Percentiles rank a stretch among this genome's conserved stretches.
Conservation (phyloP, 2,797 vertebrate species). For the Pampus argenteus region DNA sequence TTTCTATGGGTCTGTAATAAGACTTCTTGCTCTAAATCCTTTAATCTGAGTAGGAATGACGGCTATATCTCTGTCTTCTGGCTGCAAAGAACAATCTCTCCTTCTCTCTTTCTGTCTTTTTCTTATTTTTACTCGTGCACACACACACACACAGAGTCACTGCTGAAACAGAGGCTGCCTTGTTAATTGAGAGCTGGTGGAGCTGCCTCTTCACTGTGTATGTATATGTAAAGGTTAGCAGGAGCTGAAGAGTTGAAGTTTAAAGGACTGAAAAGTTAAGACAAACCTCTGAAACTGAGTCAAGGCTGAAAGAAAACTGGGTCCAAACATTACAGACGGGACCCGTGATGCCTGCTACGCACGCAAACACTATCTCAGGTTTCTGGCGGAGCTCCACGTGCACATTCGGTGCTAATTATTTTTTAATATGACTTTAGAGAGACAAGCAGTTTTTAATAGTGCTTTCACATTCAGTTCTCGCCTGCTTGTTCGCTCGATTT, state of each 20-base stretch:
- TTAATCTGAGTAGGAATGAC: conserved; percentile 77
- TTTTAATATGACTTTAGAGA: conserved; percentile 42
- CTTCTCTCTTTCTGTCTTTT: conserved; percentile 20
- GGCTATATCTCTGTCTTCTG: conserved; percentile 69
- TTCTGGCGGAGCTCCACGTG: conserved; percentile 29
- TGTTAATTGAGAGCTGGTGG: conserved; percentile 59
- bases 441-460: conserved; percentile 36
- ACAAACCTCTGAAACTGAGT: conserved; percentile 10
- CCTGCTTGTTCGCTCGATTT: neutral
- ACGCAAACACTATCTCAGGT: neutral
- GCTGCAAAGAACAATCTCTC: conserved; percentile 64
- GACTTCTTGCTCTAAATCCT: conserved; percentile 74
- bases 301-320: neutral
- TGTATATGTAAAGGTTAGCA: conserved; percentile 45
- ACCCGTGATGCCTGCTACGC: neutral
- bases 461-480: conserved; percentile 11
- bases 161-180: conserved; percentile 52
- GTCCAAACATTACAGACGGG: conserved; percentile 21
- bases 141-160: conserved; percentile 9
- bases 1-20: conserved; percentile 60
- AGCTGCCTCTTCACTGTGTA: conserved; percentile 26
- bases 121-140: conserved; percentile 10
- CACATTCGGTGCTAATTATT: conserved; percentile 40
- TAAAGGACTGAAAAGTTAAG: conserved; percentile 19
- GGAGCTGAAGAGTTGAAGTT: conserved; percentile 16